Base-by-base conservation (phyloP, 2,797 vertebrate genomes). In the Urophycis tenuis region DNA sequence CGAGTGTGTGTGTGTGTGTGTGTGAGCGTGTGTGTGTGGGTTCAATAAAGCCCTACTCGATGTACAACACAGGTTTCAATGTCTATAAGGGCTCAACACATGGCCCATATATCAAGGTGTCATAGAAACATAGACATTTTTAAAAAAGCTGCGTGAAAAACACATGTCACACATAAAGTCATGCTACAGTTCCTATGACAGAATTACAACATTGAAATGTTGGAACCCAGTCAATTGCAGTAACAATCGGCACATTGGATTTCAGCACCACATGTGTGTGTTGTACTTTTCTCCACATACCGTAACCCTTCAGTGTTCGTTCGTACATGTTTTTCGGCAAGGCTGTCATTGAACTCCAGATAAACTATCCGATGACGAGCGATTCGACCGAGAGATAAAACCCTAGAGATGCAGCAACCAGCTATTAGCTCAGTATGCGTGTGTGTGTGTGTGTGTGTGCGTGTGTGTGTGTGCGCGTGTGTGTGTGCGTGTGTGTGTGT, bases 401-500 rank as follows among this genome's bases (percentile, higher is more conserved):
- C 49, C 49, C 22, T 8, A 53, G 22, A 53, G 49, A 53, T 5
- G 6, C 49, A 8, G 49, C 53, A 64, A 64, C 53, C 53, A 25
- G n/a, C n/a, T 64, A 25, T 64, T 29, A 64, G 45, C 53, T 64
- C 53, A 64, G n/a, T 64, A 2, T 25, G 53, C 29, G 45, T 53
- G 45, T 53, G 49, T 53, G 49, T 53, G 19, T 53, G 49, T n/a
- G 49, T 53, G 49, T 1, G 49, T 53, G 19, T 6, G 39, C 14
- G 39, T 41, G 39, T 41, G 39, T 41, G 5, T 41, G 39, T 41
- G 5, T 41, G 39, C 14, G 39, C 14, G 39, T 41, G 39, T 41
- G 39, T 41, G 39, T 41, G 39, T 77, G 25, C 35, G 32, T 30
- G 53, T 71, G 82, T 73, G 36, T 76, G 69, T 67, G 36, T 72